Percentiles rank a stretch among this genome's conserved stretches.
Conservation (phyloP, 2,797 vertebrate genomes). For the Sciurus vulgaris region DNA sequence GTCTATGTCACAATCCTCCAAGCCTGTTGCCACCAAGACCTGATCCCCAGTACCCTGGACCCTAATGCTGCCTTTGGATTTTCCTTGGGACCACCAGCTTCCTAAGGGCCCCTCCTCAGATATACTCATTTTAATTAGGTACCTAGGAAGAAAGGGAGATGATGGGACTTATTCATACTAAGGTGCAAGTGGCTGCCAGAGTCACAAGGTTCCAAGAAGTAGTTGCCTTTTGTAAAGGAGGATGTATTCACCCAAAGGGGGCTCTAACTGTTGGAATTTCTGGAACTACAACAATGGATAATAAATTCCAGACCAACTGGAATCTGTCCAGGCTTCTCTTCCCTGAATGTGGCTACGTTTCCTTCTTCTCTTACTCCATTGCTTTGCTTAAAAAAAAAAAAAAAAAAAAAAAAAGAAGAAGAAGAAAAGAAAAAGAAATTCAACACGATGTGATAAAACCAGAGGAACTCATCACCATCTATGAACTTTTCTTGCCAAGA, state of each 20-base stretch:
- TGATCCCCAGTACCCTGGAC: background rate
- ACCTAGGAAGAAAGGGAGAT: background rate
- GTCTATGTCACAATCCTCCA: too few species aligned
- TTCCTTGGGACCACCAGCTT: background rate
- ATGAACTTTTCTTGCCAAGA: background rate
- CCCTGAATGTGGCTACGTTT: background rate
- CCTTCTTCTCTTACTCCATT: background rate
- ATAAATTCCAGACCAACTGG: constrained; percentile 49
- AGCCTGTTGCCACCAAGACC: background rate
- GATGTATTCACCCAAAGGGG: background rate
- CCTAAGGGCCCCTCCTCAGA: background rate
- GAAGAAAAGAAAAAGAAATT: background rate
- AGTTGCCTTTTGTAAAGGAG: background rate
- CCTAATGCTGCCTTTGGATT: background rate
- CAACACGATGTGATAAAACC: background rate
- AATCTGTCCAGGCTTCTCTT: constrained; percentile 5
- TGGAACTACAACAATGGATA: constrained; percentile 38
- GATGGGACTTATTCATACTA: background rate
- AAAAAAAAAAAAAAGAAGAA: too few species aligned
- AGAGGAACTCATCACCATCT: background rate
- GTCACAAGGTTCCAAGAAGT: background rate
- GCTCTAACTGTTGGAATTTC: constrained; percentile 6
- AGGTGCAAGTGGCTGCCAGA: background rate
- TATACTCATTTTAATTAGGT: background rate
- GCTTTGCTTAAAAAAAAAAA: background rate